A percentile compares a stretch with the other conserved stretches of the same genome.
Conservation (phyloP, 2,113 vertebrate species). For the Sphaerodactylus townsendi region DNA sequence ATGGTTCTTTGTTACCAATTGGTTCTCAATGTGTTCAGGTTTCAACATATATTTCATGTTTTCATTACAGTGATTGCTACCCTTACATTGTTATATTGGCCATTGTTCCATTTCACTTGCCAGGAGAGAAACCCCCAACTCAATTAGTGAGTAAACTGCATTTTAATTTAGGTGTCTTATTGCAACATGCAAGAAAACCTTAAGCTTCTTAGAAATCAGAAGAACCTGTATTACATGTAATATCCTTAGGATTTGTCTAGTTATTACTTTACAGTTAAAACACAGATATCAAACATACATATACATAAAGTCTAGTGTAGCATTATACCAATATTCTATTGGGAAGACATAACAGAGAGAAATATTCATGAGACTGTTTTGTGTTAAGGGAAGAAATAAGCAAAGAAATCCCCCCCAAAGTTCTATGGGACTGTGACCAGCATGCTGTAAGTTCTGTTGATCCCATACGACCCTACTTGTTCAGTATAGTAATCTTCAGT, state of each 20-base stretch:
- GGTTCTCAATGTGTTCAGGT: neutral
- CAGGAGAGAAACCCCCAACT: neutral
- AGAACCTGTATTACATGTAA: neutral
- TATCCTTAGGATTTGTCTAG: neutral
- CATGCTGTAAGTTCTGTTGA: no score
- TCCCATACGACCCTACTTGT: no score
- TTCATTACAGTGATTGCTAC: neutral
- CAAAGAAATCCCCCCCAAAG: no score
- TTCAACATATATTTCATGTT: neutral
- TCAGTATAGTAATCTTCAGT: no score
- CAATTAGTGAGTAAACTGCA: neutral
- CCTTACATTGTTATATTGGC: neutral
- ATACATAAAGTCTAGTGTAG: neutral
- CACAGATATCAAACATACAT: neutral
- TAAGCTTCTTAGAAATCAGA: neutral
- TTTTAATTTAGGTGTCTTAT: neutral
- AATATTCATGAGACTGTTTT: no score
- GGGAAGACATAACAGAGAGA: neutral
- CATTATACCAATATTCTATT: neutral
- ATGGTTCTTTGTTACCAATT: neutral
- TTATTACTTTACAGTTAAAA: neutral
- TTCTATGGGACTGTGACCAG: no score
- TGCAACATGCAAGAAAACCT: neutral
- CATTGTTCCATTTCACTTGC: neutral
- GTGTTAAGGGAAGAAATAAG: no score